Evolutionary conservation across 64 coral and sea anemone species (phyloP), one percentile per base, ranked within the genome.

Genomic region (Montipora capricornis): DNA sequence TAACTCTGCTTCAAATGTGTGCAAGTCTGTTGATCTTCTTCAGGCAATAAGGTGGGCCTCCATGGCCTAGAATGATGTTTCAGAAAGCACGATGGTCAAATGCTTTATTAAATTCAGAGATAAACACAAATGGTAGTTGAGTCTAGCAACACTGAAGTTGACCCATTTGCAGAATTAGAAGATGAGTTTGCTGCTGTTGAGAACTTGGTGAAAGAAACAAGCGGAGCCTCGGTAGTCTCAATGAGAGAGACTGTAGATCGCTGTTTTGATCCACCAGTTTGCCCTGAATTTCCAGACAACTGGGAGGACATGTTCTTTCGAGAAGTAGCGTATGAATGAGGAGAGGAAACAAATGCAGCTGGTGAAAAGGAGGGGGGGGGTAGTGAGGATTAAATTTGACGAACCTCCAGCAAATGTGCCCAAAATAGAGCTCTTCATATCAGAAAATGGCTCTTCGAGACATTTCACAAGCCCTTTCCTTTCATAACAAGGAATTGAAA

Each of bases 61-160:
- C 45, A 78, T 50, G 76, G 76, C 76, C 76, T 78, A 15, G 47
- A 78, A 78, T 78, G 75, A 77, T 77, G 75, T 77, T 47, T 74
- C 14, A 49, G 75, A 77, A 47, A 77, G 75, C 44, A 47, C 46
- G 15, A 37, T 49, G 29, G 80, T 82, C 51, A 57, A 57, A 57
- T 81, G 50, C 79, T 81, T 81, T 81, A 60, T 61, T 81, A 81
- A 81, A 81, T 81, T 6, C 64, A 73, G 70, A 70, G 17, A 45
- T 62, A 8, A 74, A 73, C 44, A 73, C 66, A 64, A 87, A 87
- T 87, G 44, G 37, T 37, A 87, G 83, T 87, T 17, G 50, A 58
- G 55, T 50, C n/a, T 50, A 60, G 48, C 55, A 60, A 60, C 55
- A 8, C 48, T 50, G 79, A 81, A 50, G 48, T 81, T 53, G 79